Evolutionary conservation across 1,140 invertebrate species (phyloP).

Genomic region (Bombus haemorrhoidalis): DNA sequence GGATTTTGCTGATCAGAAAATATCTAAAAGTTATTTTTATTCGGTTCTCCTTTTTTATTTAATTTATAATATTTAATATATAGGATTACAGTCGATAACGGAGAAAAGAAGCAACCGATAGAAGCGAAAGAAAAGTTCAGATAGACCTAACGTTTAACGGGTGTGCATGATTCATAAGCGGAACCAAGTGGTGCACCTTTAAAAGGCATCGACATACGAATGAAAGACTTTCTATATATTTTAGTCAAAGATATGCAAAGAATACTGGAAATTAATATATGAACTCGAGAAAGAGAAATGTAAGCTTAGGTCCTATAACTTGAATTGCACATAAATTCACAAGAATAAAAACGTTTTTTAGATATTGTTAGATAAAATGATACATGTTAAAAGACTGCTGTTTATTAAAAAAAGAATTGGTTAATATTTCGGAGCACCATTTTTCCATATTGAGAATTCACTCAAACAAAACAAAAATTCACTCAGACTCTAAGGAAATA

Average conservation of each 20-base stretch:
- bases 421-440: no score
- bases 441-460: no score
- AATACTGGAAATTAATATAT: not conserved
- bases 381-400: no score
- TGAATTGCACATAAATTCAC: no score
- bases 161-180: slow-evolving; percentile 19
- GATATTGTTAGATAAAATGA: no score
- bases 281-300: not conserved
- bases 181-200: slow-evolving; percentile 1
- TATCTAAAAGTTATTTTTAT: no score
- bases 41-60: no score
- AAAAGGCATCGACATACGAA: slow-evolving; percentile 13
- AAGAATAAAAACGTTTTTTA: no score
- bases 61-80: slow-evolving; percentile 3
- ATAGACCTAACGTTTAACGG: not conserved
- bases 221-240: not conserved
- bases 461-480: no score
- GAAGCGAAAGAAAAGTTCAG: not conserved
- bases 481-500: not conserved
- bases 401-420: no score
- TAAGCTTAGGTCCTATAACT: not conserved
- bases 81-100: not conserved
- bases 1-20: no score
- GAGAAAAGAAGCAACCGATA: not conserved
- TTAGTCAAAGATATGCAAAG: not conserved